Evolutionary conservation across 2,888 invertebrate species (phyloP).

Genomic region (Anarsia innoxiella): DNA sequence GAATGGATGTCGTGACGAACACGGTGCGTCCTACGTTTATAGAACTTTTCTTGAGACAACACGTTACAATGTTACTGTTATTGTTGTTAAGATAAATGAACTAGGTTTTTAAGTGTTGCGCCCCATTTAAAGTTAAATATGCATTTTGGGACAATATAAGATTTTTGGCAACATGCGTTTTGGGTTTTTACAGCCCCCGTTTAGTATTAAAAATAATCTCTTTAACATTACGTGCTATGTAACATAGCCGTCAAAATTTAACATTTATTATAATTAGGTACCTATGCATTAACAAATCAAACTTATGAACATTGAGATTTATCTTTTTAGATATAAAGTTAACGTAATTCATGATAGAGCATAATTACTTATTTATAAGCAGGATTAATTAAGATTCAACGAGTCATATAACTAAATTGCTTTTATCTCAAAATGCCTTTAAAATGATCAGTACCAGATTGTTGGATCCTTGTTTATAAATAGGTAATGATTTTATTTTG

Average conservation of each 20-base stretch:
- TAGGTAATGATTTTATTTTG: slow-evolving; percentile 32
- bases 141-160: slow-evolving; percentile 58
- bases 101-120: slow-evolving; percentile 62
- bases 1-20: too few species aligned
- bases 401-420: too few species aligned
- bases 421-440: too few species aligned
- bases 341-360: slow-evolving; percentile 33
- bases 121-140: slow-evolving; percentile 51
- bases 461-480: too few species aligned
- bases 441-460: too few species aligned
- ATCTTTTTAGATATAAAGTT: slow-evolving; percentile 30
- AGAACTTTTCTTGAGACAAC: slow-evolving; percentile 13
- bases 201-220: slow-evolving; percentile 25
- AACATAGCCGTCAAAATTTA: too few species aligned
- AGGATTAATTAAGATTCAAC: too few species aligned
- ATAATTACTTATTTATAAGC: too few species aligned
- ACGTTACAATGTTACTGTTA: slow-evolving; percentile 47
- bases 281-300: slow-evolving; percentile 19
- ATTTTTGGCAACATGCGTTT: slow-evolving; percentile 47
- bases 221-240: slow-evolving; percentile 24
- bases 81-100: slow-evolving; percentile 45
- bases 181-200: slow-evolving; percentile 57
- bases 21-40: not conserved
- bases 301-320: slow-evolving; percentile 31
- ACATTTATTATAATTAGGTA: too few species aligned